Evolutionary conservation across 2,797 vertebrate species (phyloP).

Genomic region (Halcyon badia): DNA sequence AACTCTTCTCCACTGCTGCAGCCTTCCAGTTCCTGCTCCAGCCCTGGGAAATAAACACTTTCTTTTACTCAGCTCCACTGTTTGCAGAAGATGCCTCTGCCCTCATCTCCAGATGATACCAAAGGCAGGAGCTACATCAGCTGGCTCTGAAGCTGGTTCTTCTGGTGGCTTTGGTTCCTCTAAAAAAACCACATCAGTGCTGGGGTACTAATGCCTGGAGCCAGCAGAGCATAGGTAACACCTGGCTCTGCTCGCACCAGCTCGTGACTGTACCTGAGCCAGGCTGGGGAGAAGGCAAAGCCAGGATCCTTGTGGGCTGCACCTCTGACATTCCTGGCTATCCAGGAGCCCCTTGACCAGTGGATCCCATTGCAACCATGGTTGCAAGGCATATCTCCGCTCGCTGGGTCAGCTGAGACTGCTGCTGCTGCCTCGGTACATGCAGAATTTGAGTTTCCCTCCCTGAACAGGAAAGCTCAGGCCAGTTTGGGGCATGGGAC

Average conservation of each 20-base stretch:
- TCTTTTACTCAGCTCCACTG: neutral
- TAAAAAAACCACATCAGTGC: neutral
- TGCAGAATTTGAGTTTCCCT: neutral
- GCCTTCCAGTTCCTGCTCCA: neutral
- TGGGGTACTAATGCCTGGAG: neutral
- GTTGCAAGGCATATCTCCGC: fast-evolving
- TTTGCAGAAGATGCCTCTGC: neutral
- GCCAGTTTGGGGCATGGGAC: neutral
- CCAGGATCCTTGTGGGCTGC: neutral
- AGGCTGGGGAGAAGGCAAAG: neutral
- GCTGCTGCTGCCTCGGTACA: neutral
- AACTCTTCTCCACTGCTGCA: neutral
- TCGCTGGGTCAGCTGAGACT: neutral
- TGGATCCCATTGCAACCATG: neutral
- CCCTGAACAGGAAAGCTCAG: fast-evolving
- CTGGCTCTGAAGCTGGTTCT: neutral
- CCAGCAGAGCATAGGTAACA: neutral
- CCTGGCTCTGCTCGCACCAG: neutral
- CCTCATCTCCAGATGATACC: neutral
- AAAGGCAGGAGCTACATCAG: neutral
- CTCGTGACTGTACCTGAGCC: fast-evolving
- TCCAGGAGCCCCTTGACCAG: neutral
- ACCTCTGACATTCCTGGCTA: neutral
- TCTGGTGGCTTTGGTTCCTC: neutral
- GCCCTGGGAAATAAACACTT: neutral